A percentile compares a stretch with the other conserved stretches of the same genome.
Conservation (phyloP, 2,888 invertebrate species). For the Drosophila affinis region DNA sequence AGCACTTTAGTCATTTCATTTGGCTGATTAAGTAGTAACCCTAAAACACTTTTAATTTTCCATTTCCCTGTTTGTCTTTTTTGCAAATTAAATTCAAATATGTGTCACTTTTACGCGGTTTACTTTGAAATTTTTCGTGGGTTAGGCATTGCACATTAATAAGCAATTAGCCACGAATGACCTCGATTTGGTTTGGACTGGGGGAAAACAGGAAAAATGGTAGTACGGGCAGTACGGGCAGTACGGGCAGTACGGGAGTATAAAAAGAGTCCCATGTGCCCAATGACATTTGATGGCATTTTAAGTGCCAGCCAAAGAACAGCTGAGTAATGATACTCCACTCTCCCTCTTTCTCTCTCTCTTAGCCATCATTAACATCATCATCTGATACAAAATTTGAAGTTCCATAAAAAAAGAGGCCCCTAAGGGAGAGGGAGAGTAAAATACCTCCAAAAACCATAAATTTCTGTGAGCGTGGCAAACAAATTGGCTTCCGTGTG, state of each 20-base stretch:
- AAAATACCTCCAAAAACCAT: constrained; percentile 47
- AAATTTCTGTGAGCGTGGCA: constrained; percentile 71
- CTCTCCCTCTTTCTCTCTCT: not conserved
- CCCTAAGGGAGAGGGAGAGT: constrained; percentile 30
- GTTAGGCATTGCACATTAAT: constrained; percentile 43
- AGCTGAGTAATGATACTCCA: constrained; percentile 41
- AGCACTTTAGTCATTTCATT: constrained; percentile 2
- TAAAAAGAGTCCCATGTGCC: constrained; percentile 53
- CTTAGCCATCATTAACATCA: constrained; percentile 56
- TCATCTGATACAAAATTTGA: constrained; percentile 37
- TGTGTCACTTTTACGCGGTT: constrained; percentile 6
- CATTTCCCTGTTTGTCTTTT: not conserved
- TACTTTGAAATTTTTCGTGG: constrained; percentile 8
- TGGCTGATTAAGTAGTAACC: not conserved
- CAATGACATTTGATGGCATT: constrained; percentile 70
- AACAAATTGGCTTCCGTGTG: constrained; percentile 72
- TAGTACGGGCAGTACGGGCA: too few relatives aligned
- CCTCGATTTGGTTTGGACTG: constrained; percentile 34
- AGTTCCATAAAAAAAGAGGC: constrained; percentile 24
- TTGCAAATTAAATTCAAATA: constrained; percentile 28
- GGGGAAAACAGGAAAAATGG: constrained; percentile 9
- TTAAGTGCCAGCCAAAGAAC: constrained; percentile 60
- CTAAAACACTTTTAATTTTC: not conserved
- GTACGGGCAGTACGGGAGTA: not conserved
- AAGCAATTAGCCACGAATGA: constrained; percentile 57